phyloP scores from a whole-genome alignment of 2,113 vertebrate genomes.

The Ivindomyrus marchei region DNA sequence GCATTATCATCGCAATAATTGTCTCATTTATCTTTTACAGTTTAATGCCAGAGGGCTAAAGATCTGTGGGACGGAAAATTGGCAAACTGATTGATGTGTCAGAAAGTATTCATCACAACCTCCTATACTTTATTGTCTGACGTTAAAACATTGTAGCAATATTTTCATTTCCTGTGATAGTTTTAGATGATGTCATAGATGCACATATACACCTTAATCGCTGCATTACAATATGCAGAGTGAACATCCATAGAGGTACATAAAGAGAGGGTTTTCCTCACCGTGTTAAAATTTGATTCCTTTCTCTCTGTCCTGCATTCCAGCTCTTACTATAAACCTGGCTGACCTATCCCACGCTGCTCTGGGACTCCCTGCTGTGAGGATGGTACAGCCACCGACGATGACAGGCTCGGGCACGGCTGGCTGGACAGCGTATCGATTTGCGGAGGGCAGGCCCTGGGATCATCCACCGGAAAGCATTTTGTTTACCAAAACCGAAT shows the following conservation, averaged over 20 bases:
- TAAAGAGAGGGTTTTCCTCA: background rate
- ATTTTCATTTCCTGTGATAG: background rate
- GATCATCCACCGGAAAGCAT: background rate
- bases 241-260: background rate
- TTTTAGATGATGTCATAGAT: background rate
- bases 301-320: background rate
- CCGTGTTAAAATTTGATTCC: background rate
- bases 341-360: background rate
- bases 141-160: background rate
- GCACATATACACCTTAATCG: background rate
- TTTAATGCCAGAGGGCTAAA: conserved; percentile 3
- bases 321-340: background rate
- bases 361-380: background rate
- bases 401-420: background rate
- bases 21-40: conserved; percentile 5
- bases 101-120: conserved; percentile 6
- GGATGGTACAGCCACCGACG: background rate
- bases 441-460: background rate
- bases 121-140: background rate
- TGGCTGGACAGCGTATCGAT: background rate
- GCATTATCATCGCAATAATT: background rate
- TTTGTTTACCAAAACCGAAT: background rate
- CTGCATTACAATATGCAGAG: background rate
- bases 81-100: conserved; percentile 39
- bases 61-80: conserved; percentile 13